Conservation (phyloP, 92 coral and sea anemone genomes). For the Palythoa caribaeorum region DNA sequence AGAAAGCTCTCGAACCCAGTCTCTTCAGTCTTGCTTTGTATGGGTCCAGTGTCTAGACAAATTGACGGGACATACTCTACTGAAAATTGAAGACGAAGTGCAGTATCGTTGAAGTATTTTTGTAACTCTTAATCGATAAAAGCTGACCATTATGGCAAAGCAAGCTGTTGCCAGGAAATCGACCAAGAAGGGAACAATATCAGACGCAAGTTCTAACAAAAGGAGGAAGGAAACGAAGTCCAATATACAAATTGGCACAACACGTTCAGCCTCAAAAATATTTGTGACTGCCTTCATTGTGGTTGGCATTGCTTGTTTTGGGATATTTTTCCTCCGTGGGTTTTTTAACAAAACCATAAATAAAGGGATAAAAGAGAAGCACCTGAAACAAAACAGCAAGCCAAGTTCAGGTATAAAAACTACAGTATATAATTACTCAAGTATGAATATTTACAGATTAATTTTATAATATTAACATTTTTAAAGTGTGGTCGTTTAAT, state of each 20-base stretch:
- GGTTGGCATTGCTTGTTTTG: background rate
- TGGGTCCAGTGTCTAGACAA: no score
- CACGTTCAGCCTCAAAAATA: background rate
- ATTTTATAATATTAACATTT: no score
- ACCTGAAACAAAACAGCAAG: background rate
- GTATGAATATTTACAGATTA: no score
- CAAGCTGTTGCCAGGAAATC: conserved; percentile 13
- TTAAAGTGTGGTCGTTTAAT: no score
- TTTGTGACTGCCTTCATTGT: background rate
- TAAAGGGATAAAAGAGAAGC: background rate
- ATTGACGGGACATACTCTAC: background rate
- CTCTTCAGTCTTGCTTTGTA: no score
- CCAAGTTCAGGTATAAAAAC: background rate
- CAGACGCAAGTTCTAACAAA: conserved; percentile 8
- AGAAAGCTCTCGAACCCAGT: no score
- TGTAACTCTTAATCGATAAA: background rate
- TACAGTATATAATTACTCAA: no score
- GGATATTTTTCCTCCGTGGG: background rate
- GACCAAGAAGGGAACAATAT: background rate
- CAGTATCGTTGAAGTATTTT: background rate
- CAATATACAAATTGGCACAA: conserved; percentile 18
- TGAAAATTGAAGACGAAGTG: background rate
- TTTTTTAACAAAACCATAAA: background rate
- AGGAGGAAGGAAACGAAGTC: background rate
- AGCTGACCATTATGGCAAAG: conserved; percentile 13